Evolutionary conservation across 2,888 invertebrate genomes (phyloP), one percentile per base, ranked within the genome.

Genomic region (Dimorphilus gyrociliatus): DNA sequence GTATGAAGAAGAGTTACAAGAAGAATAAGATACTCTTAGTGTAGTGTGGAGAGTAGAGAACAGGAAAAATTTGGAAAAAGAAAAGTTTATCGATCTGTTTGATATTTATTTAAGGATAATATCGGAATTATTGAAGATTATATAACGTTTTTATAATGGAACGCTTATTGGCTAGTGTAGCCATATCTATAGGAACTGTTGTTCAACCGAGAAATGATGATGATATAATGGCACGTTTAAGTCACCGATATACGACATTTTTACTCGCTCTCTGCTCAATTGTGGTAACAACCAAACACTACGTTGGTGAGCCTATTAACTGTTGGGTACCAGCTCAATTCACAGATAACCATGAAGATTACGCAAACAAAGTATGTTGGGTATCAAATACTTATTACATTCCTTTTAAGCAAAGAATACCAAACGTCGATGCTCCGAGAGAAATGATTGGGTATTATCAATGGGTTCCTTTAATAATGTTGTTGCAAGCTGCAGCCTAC

Each of bases 251-350:
- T 40, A 63, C 64, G 7, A 61, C 63, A 27, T 54, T 75, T 27
- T 76, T 86, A 50, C 68, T 90, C 60, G 75, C 88, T 49, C 81
- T 84, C 40, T 86, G 85, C 64, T 85, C 85, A 38, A 68, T 90
- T 50, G 69, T 90, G 53, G 85, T 90, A 39, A 86, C 86, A 29
- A 82, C 84, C 42, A 71, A 85, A 36, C 88, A 88, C 58, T 88
- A 88, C 65, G 86, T 90, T 56, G 90, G 90, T 8, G 88, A 90
- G 63, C 88, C 88, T 14, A 90, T 90, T 55, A 85, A 86, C 66
- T 90, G 90, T 64, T 66, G 65, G 55, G 63, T 64, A 32, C 65
- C 65, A 15, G 64, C 64, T 3, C 62, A 65, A 44, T 65, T 65
- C 44, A 60, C 63, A 27, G 54, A 61, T 28, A 60, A 63, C 30